These are phyloP conservation scores for Metridium senile DNA, from an alignment of 92 coral and sea anemone species.

Conservation along the genomic window DNA sequence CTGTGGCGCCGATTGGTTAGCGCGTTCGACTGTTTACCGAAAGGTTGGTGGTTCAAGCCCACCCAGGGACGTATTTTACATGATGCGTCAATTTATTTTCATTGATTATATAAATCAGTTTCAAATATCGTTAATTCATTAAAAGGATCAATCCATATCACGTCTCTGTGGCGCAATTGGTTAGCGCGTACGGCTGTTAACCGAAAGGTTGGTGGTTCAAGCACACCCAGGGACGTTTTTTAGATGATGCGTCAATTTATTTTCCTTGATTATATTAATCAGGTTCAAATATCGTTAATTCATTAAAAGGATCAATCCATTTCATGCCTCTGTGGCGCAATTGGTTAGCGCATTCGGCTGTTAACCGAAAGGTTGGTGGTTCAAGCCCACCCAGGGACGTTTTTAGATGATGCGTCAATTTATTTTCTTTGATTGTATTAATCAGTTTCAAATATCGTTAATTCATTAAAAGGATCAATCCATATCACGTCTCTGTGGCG, in stretches of 20 bases:
- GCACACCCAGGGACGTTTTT: no score
- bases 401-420: neutral
- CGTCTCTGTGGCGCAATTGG: no score
- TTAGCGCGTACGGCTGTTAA: no score
- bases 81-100: neutral
- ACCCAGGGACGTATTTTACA: slow-evolving; percentile 22
- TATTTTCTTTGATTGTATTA: neutral
- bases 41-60: slow-evolving; percentile 98
- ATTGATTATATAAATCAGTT: no score
- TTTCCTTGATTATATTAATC: neutral
- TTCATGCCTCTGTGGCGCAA: slow-evolving; percentile 93
- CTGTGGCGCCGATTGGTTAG: slow-evolving; percentile 99
- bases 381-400: slow-evolving; percentile 56
- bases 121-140: no score
- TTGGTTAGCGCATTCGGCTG: slow-evolving; percentile 99
- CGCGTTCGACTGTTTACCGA: slow-evolving; percentile 99
- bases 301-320: neutral
- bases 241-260: no score
- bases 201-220: no score
- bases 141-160: no score
- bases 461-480: neutral
- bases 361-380: slow-evolving; percentile 99
- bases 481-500: slow-evolving; percentile 85
- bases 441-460: neutral
- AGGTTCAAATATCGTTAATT: neutral